Percentiles rank a stretch among this genome's conserved stretches.
These are phyloP conservation scores for Manis javanica DNA, from an alignment of 2,797 vertebrate species.

Conservation along the genomic window DNA sequence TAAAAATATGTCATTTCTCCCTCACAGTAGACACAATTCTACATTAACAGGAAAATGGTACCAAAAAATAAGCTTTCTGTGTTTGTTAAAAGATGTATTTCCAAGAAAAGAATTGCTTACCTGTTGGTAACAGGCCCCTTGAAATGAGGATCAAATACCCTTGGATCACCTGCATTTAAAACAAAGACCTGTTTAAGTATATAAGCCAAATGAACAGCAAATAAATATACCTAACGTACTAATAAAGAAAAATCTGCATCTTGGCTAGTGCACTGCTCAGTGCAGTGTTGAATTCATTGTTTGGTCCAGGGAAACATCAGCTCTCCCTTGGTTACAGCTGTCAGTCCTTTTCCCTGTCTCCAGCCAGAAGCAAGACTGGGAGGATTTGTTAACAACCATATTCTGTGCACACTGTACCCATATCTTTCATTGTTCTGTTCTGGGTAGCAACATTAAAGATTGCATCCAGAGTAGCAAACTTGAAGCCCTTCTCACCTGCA, in stretches of 20 bases:
- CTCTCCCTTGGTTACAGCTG: background rate
- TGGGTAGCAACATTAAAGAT: background rate
- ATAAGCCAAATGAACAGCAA: background rate
- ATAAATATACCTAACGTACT: constrained; percentile 28
- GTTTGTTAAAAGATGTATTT: constrained; percentile 57
- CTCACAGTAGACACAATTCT: background rate
- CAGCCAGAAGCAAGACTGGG: background rate
- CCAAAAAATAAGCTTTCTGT: background rate
- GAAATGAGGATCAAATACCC: constrained; percentile 95
- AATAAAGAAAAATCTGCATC: background rate
- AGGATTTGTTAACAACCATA: background rate
- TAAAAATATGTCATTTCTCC: constrained; percentile 51
- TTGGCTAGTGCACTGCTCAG: background rate
- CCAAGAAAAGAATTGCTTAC: constrained; percentile 85
- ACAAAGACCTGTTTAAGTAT: constrained; percentile 79
- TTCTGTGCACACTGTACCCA: background rate
- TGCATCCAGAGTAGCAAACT: too few species aligned
- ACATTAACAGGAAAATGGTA: constrained; percentile 43
- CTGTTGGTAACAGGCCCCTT: constrained; percentile 94
- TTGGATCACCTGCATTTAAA: constrained; percentile 93
- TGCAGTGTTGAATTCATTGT: background rate
- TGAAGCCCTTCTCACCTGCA: background rate
- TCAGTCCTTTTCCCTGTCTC: background rate
- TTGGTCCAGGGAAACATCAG: background rate
- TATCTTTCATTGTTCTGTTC: background rate